Evolutionary conservation across 2,797 vertebrate species (phyloP), one percentile per base, ranked within the genome.

Genomic region (Sparidentex hasta): DNA sequence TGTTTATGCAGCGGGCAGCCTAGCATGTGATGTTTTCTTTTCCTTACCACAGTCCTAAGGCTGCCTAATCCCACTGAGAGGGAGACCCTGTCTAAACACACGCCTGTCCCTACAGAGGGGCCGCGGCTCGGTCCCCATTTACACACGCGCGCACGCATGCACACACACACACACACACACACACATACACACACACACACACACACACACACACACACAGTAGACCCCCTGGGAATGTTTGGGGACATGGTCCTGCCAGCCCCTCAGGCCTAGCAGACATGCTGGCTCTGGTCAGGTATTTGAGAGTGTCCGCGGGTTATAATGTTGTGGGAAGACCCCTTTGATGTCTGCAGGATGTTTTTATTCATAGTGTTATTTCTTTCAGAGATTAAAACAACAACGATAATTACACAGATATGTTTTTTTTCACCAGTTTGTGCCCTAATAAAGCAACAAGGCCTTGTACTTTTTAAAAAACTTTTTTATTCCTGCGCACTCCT

Each of bases 21-120:
- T 78, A 87, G 87, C 90, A 92, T 92, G 86, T 87, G 81, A 90
- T 95, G 94, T 95, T 95, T 91, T 94, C 90, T 94, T 94, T 95
- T 88, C 81, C 86, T 92, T 87, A 88, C 88, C 92, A 78, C 90
- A 85, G 90, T 92, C 89, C 90, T 76, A 88, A 92, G 81, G 84
- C 91, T 76, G 89, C 16, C 72, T 94, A 94, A 95, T 95, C 92
- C 93, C 84, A 33, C 83, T 76, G 89, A 93, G 91, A 93, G 92
- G 90, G 88, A 81, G 86, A 92, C 86, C 74, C 90, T 93, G 89
- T 92, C 90, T 72, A 94, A 95, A 95, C 93, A 93, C 88, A 92
- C 66, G 80, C 46, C 87, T 62, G 88, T 80, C 87, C 69, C 89
- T 68, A 63, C 79, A 84, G 82, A 89, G 90, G 78, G 89, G 77